Conservation (phyloP, 2,113 vertebrate species). For the Diadophis punctatus region DNA sequence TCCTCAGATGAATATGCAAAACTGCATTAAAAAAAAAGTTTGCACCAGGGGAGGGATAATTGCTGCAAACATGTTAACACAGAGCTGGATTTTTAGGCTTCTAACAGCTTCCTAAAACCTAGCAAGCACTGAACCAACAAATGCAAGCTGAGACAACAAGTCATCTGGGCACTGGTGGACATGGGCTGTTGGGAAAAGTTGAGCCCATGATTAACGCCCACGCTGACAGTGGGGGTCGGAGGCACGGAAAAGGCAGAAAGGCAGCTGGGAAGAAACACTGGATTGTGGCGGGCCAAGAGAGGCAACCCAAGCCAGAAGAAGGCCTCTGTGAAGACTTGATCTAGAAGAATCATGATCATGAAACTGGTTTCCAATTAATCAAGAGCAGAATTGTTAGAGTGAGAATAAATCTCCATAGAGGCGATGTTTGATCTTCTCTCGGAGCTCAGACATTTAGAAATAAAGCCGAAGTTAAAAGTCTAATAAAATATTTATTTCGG, state of each 20-base stretch:
- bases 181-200: accelerated
- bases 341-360: background rate
- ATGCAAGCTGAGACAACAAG: constrained; percentile 27
- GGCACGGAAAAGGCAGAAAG: background rate
- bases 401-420: too few relatives aligned
- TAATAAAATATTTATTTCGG: too few relatives aligned
- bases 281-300: too few relatives aligned
- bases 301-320: background rate
- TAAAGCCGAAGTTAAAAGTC: too few relatives aligned
- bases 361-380: background rate
- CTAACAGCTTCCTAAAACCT: constrained; percentile 47
- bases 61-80: constrained; percentile 47
- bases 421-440: too few relatives aligned
- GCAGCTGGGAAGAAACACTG: background rate
- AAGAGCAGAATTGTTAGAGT: too few relatives aligned
- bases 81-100: constrained; percentile 41
- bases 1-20: constrained; percentile 53
- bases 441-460: too few relatives aligned
- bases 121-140: constrained; percentile 39
- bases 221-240: background rate
- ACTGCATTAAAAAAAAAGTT: constrained; percentile 47
- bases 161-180: constrained; percentile 36
- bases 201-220: background rate
- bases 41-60: constrained; percentile 51
- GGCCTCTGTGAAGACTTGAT: background rate